phyloP scores from a whole-genome alignment of 1,140 invertebrate species.

The Bathynomus jamesi region DNA sequence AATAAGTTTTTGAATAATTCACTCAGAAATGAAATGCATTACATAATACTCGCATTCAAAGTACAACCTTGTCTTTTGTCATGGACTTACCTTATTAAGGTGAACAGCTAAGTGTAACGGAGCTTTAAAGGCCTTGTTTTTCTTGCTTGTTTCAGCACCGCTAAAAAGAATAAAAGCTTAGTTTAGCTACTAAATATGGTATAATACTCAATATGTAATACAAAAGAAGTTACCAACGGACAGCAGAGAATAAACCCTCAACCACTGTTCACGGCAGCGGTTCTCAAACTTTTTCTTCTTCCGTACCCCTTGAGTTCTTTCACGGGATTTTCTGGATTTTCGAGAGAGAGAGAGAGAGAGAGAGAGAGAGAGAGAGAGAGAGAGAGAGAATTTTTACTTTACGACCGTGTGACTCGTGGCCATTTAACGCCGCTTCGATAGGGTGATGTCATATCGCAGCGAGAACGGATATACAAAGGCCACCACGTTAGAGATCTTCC shows the following conservation, averaged over 20 bases:
- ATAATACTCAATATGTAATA: not conserved
- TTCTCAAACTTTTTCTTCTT: no score
- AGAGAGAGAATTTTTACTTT: no score
- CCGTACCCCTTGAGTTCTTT: no score
- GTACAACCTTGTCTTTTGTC: no score
- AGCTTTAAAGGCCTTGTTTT: conserved; percentile 68
- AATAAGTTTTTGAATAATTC: not conserved
- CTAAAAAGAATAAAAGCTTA: conserved; percentile 42
- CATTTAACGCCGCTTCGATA: no score
- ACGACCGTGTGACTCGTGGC: no score
- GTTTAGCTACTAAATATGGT: not conserved
- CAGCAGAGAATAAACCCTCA: not conserved
- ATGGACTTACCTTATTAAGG: conserved; percentile 56
- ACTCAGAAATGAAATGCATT: not conserved
- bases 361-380: no score
- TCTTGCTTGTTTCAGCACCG: conserved; percentile 57
- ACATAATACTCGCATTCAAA: not conserved
- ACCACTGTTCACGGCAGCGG: not conserved
- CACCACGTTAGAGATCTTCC: no score
- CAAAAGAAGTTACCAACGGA: not conserved
- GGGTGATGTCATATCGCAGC: no score
- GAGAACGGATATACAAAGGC: no score
- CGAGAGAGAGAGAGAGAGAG: no score
- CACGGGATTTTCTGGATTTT: no score
- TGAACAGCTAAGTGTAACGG: conserved; percentile 70